Evolutionary conservation across 2,113 vertebrate species (phyloP).

Genomic region (Vulpes ferrilata): DNA sequence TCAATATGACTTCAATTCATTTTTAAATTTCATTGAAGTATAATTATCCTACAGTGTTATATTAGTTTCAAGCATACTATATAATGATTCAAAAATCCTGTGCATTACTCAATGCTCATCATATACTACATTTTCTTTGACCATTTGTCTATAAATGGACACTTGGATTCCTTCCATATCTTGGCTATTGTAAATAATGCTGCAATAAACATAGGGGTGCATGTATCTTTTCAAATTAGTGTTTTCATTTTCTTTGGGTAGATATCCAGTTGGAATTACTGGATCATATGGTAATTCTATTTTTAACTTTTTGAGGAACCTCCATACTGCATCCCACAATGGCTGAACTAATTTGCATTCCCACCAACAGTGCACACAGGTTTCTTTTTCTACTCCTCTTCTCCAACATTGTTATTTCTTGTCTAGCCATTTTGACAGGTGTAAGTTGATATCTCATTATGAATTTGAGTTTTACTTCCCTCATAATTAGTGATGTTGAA

Average conservation of each 20-base stretch:
- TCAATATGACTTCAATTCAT: neutral
- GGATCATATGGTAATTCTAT: neutral
- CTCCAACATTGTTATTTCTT: neutral
- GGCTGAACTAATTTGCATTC: neutral
- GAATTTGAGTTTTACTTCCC: neutral
- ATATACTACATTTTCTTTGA: neutral
- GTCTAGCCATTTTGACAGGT: neutral
- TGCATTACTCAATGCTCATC: neutral
- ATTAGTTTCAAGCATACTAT: neutral
- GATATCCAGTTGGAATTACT: neutral
- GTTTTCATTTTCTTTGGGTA: neutral
- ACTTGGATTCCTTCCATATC: neutral
- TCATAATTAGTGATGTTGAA: neutral
- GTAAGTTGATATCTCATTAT: neutral
- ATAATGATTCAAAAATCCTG: neutral
- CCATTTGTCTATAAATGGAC: neutral
- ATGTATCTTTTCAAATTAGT: neutral
- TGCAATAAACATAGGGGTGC: neutral
- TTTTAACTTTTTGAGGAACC: neutral
- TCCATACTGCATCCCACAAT: neutral
- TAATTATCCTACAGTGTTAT: neutral
- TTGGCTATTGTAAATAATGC: neutral
- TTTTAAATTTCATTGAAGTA: neutral
- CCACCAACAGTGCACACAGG: neutral
- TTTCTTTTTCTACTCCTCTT: neutral